Evolutionary conservation across 2,888 invertebrate genomes (phyloP).

Genomic region (Callosobruchus maculatus): DNA sequence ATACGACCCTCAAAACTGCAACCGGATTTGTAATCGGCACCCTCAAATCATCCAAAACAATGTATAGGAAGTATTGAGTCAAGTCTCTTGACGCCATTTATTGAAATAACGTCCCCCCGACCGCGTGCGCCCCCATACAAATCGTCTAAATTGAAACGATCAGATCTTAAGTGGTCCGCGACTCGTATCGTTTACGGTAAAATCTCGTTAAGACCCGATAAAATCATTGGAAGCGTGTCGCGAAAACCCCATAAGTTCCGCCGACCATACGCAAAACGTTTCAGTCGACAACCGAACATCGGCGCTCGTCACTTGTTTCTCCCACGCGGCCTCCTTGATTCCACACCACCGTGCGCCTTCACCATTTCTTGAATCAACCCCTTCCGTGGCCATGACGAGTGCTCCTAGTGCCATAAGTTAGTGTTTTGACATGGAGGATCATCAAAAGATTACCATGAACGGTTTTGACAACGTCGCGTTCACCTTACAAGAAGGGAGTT

Average conservation of each 20-base stretch:
- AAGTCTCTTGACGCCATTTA: no score
- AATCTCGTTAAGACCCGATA: conserved; percentile 16
- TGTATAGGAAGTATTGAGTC: no score
- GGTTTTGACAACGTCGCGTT: conserved; percentile 38
- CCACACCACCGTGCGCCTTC: neutral
- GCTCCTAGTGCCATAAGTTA: neutral
- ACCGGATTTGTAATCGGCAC: no score
- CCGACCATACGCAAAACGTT: conserved; percentile 3
- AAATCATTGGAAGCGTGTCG: conserved; percentile 4
- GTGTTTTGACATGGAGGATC: conserved; percentile 28
- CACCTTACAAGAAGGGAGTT: conserved; percentile 38
- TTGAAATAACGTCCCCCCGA: no score
- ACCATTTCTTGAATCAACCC: no score
- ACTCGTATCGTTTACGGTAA: conserved; percentile 1
- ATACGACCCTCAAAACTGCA: no score
- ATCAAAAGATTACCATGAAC: conserved; percentile 21
- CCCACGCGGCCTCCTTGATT: neutral
- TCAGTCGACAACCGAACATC: conserved; percentile 2
- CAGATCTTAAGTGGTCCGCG: neutral
- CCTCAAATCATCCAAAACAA: no score
- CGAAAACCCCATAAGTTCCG: conserved; percentile 6
- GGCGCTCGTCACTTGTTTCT: neutral
- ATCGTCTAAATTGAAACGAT: neutral
- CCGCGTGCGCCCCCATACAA: no score
- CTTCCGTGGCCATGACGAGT: no score